Conservation (phyloP, 2,797 vertebrate species). For the Xiphorhynchus erythropygius region DNA sequence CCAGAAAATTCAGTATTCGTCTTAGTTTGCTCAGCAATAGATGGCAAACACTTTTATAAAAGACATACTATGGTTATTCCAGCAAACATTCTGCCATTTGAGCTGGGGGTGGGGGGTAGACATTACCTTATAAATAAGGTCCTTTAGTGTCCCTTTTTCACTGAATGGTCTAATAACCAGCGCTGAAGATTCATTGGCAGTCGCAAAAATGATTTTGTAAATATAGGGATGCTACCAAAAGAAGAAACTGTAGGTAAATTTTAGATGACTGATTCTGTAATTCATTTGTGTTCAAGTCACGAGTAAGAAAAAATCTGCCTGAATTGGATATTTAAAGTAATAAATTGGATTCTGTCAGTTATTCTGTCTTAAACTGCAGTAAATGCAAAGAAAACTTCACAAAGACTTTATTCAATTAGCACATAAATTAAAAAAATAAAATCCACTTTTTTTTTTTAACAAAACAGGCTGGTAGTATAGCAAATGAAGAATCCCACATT, state of each 20-base stretch:
- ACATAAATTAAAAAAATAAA: background rate
- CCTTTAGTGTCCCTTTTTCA: constrained; percentile 92
- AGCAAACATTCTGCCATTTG: background rate
- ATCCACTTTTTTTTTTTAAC: background rate
- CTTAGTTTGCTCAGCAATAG: background rate
- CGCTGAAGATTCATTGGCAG: constrained; percentile 89
- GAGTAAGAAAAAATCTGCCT: background rate
- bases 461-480: background rate
- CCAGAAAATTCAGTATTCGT: background rate
- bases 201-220: constrained; percentile 88
- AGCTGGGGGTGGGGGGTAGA: background rate
- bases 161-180: constrained; percentile 90
- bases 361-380: background rate
- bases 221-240: constrained; percentile 87
- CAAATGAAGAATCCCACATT: background rate
- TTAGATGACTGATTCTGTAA: background rate
- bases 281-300: background rate
- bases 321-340: background rate
- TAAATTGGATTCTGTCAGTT: background rate
- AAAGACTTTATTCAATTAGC: background rate
- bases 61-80: background rate
- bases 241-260: constrained; percentile 47
- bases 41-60: background rate
- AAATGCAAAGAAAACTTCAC: constrained; percentile 8
- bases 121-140: constrained; percentile 94